A percentile compares a stretch with the other conserved stretches of the same genome.
Conservation (phyloP, 1,140 invertebrate species). For the Scaptomyza hsui region DNA sequence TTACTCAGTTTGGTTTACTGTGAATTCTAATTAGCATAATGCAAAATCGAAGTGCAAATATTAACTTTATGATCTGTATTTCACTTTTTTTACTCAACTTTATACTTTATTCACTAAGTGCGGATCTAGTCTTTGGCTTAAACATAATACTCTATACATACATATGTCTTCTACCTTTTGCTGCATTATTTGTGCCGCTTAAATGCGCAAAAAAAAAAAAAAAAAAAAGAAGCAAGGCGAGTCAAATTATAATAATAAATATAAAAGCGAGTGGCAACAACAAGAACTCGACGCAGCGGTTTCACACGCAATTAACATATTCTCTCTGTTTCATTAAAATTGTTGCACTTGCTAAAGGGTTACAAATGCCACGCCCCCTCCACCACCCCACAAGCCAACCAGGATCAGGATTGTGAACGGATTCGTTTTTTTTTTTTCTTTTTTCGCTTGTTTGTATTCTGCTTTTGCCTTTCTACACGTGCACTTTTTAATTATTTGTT, state of each 20-base stretch:
- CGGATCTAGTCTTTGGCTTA: no score
- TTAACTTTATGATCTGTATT: not conserved
- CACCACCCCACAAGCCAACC: not conserved
- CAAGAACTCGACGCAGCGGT: conserved; percentile 72
- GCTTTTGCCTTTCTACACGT: conserved; percentile 38
- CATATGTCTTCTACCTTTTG: conserved; percentile 5
- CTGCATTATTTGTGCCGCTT: conserved; percentile 39
- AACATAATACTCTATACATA: no score
- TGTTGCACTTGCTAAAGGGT: conserved; percentile 63
- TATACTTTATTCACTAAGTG: not conserved
- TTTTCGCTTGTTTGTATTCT: conserved; percentile 18
- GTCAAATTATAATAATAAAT: conserved; percentile 75
- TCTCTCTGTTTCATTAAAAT: conserved; percentile 78
- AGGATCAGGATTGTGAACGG: conserved; percentile 14
- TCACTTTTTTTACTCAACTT: not conserved
- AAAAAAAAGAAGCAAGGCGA: conserved; percentile 2
- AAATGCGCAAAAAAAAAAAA: conserved; percentile 19
- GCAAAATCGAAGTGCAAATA: conserved; percentile 6
- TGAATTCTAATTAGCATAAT: conserved; percentile 38
- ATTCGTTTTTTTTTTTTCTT: conserved; percentile 13
- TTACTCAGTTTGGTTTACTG: not conserved
- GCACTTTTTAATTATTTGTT: conserved; percentile 47
- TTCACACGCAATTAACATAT: conserved; percentile 82
- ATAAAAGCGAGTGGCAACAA: conserved; percentile 61
- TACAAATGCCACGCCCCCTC: not conserved